These are phyloP conservation scores for Hyalella azteca DNA, from an alignment of 2,888 invertebrate species.

Conservation along the genomic window DNA sequence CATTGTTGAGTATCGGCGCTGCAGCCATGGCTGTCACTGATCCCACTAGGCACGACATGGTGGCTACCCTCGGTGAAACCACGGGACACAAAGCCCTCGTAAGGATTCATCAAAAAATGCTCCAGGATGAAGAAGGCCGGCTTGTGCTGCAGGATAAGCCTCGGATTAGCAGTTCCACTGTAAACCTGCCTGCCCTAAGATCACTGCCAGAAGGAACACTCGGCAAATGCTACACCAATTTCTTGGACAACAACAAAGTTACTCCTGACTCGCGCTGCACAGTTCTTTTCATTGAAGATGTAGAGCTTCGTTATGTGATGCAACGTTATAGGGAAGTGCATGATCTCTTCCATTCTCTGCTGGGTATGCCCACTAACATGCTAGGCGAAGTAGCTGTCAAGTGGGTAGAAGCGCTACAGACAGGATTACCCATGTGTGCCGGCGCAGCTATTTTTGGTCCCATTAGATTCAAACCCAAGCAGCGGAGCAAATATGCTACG, in stretches of 20 bases:
- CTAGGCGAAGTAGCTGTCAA: constrained; percentile 90
- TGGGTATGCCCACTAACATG: constrained; percentile 95
- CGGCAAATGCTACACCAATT: constrained; percentile 84
- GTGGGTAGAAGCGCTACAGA: constrained; percentile 97
- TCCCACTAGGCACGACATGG: constrained; percentile 85
- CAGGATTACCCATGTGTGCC: constrained; percentile 93
- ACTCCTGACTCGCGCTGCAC: constrained; percentile 89
- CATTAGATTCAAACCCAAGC: constrained; percentile 71
- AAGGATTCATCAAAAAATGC: constrained; percentile 78
- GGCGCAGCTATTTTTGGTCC: constrained; percentile 93
- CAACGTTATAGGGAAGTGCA: constrained; percentile 96
- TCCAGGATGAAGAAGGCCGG: constrained; percentile 75
- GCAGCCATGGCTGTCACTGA: constrained; percentile 80
- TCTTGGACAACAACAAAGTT: constrained; percentile 80
- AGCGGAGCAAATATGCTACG: constrained; percentile 77
- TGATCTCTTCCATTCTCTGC: constrained; percentile 88
- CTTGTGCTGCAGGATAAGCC: constrained; percentile 78
- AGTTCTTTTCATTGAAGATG: constrained; percentile 89
- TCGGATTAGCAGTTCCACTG: constrained; percentile 81
- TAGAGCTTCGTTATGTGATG: constrained; percentile 92
- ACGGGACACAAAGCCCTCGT: constrained; percentile 76
- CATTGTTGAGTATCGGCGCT: constrained; percentile 83
- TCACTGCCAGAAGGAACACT: constrained; percentile 79
- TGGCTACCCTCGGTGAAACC: constrained; percentile 92
- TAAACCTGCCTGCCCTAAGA: constrained; percentile 76